Base-by-base conservation (phyloP, 37 sponge, comb jelly and placozoan genomes). In the Amphimedon queenslandica region DNA sequence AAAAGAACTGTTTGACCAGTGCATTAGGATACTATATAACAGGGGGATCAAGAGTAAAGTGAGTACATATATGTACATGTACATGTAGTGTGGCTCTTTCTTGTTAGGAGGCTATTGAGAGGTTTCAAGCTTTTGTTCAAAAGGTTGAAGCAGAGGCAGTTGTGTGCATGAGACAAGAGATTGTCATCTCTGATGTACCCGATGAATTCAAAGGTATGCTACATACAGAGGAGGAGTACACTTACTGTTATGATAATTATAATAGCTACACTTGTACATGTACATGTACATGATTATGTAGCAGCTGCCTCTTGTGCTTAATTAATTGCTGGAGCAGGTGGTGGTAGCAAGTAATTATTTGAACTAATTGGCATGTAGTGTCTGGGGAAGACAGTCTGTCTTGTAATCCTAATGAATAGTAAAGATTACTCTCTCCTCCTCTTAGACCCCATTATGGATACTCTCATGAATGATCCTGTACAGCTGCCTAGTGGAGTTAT, bases 361-460 rank as follows among this genome's bases (percentile, higher is more conserved):
- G n/a, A n/a, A n/a, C n/a, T n/a, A n/a, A n/a, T n/a, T n/a, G n/a
- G n/a, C n/a, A n/a, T n/a, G n/a, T n/a, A n/a, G n/a, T n/a, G n/a
- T n/a, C n/a, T n/a, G n/a, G n/a, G n/a, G n/a, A n/a, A n/a, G n/a
- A n/a, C n/a, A n/a, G n/a, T n/a, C n/a, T n/a, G n/a, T n/a, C n/a
- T n/a, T n/a, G n/a, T n/a, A n/a, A n/a, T n/a, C n/a, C n/a, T n/a
- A n/a, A n/a, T n/a, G n/a, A n/a, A n/a, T n/a, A n/a, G n/a, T n/a
- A n/a, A n/a, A n/a, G 8, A 47, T 47, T 47, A 47, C 13, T 47
- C 28, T 20, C 57, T 4, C 27, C 3, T 71, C 23, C 69, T 18
- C 18, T 24, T 63, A 88, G 98, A 97, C 74, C 98, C 98, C 13
- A 66, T 97, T 6, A 97, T 97, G 98, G 89, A 91, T 77, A 97